Evolutionary conservation across 2,113 vertebrate genomes (phyloP).

Genomic region (Petromus typicus): DNA sequence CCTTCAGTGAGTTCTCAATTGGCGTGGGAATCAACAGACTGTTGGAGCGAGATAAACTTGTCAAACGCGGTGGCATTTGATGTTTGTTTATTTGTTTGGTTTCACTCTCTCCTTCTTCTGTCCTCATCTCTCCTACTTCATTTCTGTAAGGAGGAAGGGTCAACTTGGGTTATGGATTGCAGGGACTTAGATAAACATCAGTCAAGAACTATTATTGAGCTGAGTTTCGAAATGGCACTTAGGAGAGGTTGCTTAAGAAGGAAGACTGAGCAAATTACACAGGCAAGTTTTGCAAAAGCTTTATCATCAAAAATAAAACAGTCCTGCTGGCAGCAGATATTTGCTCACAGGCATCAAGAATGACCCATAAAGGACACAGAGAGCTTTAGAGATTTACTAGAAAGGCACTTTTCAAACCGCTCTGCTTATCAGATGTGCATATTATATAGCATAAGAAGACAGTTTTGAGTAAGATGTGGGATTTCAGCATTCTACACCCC

Average conservation of each 20-base stretch:
- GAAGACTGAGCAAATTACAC: not conserved
- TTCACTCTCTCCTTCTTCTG: not conserved
- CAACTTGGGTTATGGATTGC: not conserved
- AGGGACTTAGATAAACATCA: constrained; percentile 49
- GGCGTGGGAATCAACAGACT: not conserved
- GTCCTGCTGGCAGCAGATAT: not conserved
- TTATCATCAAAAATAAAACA: not conserved
- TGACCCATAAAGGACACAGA: not conserved
- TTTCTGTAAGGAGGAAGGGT: constrained; percentile 50
- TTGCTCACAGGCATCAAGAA: not conserved
- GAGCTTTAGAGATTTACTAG: constrained; percentile 19
- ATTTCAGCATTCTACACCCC: constrained; percentile 39
- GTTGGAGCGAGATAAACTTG: constrained; percentile 2
- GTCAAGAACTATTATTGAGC: not conserved
- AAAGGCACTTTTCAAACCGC: constrained; percentile 30
- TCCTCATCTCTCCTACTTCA: not conserved
- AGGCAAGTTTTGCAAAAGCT: not conserved
- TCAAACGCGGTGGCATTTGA: not conserved
- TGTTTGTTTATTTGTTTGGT: not conserved
- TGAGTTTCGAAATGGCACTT: not conserved
- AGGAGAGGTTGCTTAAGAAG: not conserved
- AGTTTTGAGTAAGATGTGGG: not conserved
- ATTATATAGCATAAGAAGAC: constrained; percentile 8
- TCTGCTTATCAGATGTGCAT: constrained; percentile 23
- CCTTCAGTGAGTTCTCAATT: not conserved